Conservation (phyloP, 2,888 invertebrate genomes). For the Lasiommata megera region DNA sequence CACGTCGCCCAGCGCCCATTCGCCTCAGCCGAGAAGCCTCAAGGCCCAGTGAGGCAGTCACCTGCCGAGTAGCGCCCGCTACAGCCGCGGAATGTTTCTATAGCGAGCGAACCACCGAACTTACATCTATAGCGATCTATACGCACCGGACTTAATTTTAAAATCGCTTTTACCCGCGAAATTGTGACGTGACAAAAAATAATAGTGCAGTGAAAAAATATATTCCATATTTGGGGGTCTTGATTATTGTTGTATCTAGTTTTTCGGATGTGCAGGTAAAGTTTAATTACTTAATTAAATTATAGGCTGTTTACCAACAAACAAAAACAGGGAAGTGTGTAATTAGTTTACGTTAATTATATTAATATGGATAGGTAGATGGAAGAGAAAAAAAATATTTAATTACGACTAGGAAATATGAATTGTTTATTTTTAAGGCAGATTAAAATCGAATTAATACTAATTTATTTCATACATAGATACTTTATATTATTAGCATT, state of each 20-base stretch:
- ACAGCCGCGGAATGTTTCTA: background rate
- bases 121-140: background rate
- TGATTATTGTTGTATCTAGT: conserved; percentile 5
- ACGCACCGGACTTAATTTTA: background rate
- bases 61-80: conserved; percentile 51
- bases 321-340: background rate
- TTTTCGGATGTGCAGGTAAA: background rate
- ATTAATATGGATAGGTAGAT: background rate
- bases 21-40: conserved; percentile 23
- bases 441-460: background rate
- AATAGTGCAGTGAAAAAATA: background rate
- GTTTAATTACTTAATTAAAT: background rate
- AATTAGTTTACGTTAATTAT: background rate
- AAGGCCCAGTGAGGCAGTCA: conserved; percentile 69
- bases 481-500: too few species aligned
- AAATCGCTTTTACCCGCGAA: conserved; percentile 5
- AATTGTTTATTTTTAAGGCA: background rate
- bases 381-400: background rate
- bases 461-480: background rate
- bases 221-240: conserved; percentile 1
- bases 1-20: background rate
- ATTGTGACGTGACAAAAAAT: conserved; percentile 25
- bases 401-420: background rate
- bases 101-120: background rate
- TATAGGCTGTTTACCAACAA: background rate